Evolutionary conservation across 2,113 vertebrate species (phyloP).

Genomic region (Peromyscus polionotus): DNA sequence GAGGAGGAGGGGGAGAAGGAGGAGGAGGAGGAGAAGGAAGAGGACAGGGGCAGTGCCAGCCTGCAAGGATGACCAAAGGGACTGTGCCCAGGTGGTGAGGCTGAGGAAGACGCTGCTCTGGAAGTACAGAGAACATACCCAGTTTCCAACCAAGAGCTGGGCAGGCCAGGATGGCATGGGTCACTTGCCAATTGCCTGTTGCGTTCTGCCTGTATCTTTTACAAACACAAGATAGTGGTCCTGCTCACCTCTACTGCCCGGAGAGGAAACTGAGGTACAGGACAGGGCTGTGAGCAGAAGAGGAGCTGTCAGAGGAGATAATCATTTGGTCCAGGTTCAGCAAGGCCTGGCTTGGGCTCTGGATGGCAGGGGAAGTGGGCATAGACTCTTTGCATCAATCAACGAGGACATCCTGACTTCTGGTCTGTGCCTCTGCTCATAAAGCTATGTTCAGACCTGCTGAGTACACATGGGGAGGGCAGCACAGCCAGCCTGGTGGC

Average conservation of each 20-base stretch:
- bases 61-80: not conserved
- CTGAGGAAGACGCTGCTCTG: fast-evolving
- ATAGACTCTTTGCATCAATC: not conserved
- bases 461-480: not conserved
- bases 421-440: not conserved
- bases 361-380: not conserved
- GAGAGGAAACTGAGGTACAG: constrained; percentile 11
- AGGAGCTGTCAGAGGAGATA: not conserved
- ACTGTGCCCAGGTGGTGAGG: not conserved
- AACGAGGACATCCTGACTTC: not conserved
- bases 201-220: not conserved
- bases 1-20: not conserved
- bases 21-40: not conserved
- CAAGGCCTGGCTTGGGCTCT: not conserved
- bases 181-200: not conserved
- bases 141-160: not conserved
- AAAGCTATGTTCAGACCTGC: not conserved
- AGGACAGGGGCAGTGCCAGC: fast-evolving
- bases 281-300: too few relatives aligned
- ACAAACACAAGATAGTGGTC: not conserved
- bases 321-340: not conserved
- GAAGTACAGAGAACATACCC: not conserved
- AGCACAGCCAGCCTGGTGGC: not conserved
- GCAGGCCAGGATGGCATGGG: not conserved
- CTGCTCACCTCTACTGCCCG: not conserved